These are phyloP conservation scores for Phylloscopus trochilus DNA, from an alignment of 2,113 vertebrate species.

Conservation along the genomic window DNA sequence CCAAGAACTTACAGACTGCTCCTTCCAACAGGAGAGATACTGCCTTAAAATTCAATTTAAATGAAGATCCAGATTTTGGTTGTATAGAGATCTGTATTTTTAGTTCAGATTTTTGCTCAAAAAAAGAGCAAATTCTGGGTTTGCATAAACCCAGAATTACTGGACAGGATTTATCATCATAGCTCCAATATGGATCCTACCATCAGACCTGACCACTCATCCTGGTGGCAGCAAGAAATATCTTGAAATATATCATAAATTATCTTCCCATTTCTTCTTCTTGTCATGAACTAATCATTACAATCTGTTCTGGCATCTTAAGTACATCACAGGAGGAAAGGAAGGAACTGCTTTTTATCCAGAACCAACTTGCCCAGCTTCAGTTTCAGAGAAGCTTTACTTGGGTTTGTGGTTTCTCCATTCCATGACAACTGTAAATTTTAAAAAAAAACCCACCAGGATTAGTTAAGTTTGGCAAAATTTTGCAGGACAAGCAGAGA, in stretches of 20 bases:
- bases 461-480: not conserved
- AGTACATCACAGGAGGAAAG: accelerated
- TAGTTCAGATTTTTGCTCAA: not conserved
- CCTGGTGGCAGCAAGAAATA: not conserved
- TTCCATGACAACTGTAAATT: not conserved
- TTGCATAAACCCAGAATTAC: not conserved
- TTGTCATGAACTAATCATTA: not conserved
- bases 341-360: not conserved
- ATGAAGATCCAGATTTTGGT: not conserved
- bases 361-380: not conserved
- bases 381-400: not conserved
- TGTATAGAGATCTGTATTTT: not conserved
- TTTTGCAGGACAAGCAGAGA: not conserved
- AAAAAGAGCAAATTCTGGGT: no score
- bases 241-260: not conserved
- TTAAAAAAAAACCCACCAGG: not conserved
- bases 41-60: not conserved
- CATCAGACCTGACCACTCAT: not conserved
- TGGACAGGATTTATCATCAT: not conserved
- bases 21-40: not conserved
- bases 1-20: not conserved
- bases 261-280: not conserved
- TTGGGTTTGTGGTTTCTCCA: not conserved
- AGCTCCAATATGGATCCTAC: not conserved
- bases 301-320: not conserved